Conservation (phyloP, 2,113 vertebrate genomes). For the Riparia riparia region DNA sequence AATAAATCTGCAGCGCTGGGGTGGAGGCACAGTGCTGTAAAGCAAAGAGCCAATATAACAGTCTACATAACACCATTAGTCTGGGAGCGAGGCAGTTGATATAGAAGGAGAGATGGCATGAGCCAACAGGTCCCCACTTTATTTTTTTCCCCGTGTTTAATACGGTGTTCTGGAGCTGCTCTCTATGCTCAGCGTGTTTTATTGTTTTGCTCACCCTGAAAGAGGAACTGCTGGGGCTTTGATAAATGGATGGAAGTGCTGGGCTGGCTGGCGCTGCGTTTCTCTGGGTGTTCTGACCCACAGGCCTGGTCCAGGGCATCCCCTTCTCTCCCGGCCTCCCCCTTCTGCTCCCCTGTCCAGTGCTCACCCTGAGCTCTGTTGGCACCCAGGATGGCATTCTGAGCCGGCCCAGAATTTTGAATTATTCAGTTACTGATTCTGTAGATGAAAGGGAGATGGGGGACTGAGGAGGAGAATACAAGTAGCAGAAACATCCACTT, state of each 20-base stretch:
- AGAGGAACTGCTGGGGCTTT: constrained; percentile 33
- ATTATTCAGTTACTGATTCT: background rate
- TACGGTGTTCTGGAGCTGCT: constrained; percentile 35
- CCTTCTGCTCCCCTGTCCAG: background rate
- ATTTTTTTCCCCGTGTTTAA: constrained; percentile 16
- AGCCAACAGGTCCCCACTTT: constrained; percentile 62
- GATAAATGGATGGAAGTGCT: background rate
- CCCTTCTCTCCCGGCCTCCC: background rate
- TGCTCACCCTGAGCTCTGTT: background rate
- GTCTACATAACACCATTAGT: constrained; percentile 58
- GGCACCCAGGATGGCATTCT: accelerated
- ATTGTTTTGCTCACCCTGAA: constrained; percentile 57
- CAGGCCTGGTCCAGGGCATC: background rate
- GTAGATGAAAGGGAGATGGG: background rate
- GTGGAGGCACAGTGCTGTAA: constrained; percentile 28
- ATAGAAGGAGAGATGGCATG: constrained; percentile 45
- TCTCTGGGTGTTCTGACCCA: background rate
- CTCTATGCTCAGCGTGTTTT: constrained; percentile 45
- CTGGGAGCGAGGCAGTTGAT: constrained; percentile 35
- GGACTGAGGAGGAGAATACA: accelerated
- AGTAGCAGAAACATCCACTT: background rate
- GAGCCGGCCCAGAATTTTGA: background rate
- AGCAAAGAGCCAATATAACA: constrained; percentile 62
- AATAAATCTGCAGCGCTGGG: constrained; percentile 8
- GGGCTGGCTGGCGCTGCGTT: background rate